Conservation (phyloP, 2,797 vertebrate genomes). For the Salarias fasciatus region DNA sequence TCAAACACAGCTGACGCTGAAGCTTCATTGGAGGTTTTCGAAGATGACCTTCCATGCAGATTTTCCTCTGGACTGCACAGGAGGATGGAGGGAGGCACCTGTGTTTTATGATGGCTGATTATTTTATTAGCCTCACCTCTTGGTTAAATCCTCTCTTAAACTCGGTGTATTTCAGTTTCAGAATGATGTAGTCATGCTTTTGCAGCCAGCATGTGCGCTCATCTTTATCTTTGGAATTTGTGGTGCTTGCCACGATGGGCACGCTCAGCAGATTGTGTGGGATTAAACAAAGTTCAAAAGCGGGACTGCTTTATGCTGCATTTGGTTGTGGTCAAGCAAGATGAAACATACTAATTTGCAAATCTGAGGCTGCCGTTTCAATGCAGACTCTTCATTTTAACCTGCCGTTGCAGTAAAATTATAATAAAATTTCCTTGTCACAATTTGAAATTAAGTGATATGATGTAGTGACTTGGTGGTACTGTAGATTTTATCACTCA, state of each 20-base stretch:
- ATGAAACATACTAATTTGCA: neutral
- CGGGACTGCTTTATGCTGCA: constrained; percentile 11
- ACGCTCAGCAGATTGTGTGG: too few relatives aligned
- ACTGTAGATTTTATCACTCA: too few relatives aligned
- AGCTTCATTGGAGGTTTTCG: constrained; percentile 47
- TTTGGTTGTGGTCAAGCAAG: constrained; percentile 4
- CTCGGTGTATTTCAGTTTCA: constrained; percentile 18
- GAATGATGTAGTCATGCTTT: constrained; percentile 43
- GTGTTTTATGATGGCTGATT: neutral
- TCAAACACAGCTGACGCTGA: constrained; percentile 42
- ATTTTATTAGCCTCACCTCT: constrained; percentile 29
- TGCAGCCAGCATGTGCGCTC: constrained; percentile 6
- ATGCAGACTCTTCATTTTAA: neutral
- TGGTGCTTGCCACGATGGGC: too few relatives aligned
- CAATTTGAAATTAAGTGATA: too few relatives aligned
- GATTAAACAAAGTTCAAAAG: too few relatives aligned
- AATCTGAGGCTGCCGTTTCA: neutral
- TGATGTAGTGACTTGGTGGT: too few relatives aligned
- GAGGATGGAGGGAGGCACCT: constrained; percentile 57
- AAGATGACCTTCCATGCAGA: constrained; percentile 5
- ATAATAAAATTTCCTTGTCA: neutral
- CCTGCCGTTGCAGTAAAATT: constrained; percentile 7
- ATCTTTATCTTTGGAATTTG: constrained; percentile 43
- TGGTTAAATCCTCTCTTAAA: neutral
- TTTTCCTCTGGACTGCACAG: constrained; percentile 6